Percentiles rank a stretch among this genome's conserved stretches.
Conservation (phyloP, 1,140 invertebrate genomes). For the Lepidurus couesii region DNA sequence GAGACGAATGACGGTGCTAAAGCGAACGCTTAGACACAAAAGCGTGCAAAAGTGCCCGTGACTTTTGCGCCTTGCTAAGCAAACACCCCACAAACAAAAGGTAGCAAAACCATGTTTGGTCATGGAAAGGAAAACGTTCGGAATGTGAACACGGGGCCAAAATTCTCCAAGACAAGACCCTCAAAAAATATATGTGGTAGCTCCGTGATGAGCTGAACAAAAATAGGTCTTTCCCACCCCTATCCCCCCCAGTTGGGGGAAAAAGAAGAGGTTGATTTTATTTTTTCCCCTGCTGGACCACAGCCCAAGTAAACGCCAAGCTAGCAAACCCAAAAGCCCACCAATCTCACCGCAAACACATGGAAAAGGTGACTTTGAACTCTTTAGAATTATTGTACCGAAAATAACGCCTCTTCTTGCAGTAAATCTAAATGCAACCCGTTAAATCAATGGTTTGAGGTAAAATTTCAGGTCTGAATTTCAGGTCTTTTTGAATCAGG, state of each 20-base stretch:
- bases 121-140: neutral
- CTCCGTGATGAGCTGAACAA: constrained; percentile 9
- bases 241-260: neutral
- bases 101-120: constrained; percentile 3
- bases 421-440: too few species aligned
- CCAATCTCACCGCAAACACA: neutral
- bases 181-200: constrained; percentile 1
- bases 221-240: neutral
- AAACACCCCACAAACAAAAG: neutral
- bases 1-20: neutral
- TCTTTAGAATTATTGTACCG: neutral
- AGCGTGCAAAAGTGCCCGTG: neutral
- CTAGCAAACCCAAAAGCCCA: neutral
- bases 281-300: neutral
- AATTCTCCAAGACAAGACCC: neutral
- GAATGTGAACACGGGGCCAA: neutral
- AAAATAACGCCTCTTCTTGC: too few species aligned
- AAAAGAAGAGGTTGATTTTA: neutral
- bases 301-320: neutral
- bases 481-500: too few species aligned
- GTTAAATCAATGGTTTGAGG: too few species aligned
- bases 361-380: neutral
- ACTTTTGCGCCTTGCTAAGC: neutral
- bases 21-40: neutral
- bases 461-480: too few species aligned